Percentiles rank a stretch among this genome's conserved stretches.
These are phyloP conservation scores for Liolophura sinensis DNA, from an alignment of 1,140 invertebrate genomes.

Conservation along the genomic window DNA sequence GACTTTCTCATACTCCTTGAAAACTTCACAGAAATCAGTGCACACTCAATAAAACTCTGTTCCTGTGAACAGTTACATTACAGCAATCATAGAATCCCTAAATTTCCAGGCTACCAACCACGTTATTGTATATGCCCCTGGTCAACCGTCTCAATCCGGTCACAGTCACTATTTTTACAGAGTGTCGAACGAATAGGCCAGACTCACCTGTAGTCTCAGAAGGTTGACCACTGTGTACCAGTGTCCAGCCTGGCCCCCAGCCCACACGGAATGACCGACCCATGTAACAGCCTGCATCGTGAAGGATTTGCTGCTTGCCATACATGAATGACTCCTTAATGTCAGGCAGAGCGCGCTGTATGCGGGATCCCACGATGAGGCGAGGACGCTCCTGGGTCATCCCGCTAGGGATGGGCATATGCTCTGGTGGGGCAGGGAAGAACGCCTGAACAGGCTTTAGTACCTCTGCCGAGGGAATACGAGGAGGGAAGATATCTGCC, in stretches of 20 bases:
- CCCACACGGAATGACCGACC: constrained; percentile 74
- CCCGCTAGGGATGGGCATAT: constrained; percentile 46
- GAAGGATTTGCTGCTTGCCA: constrained; percentile 61
- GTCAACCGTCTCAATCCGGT: no score
- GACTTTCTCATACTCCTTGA: no score
- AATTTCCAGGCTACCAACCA: no score
- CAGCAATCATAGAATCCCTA: no score
- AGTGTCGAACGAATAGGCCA: no score
- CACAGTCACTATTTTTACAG: no score
- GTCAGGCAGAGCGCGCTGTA: constrained; percentile 33
- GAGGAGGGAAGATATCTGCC: constrained; percentile 13
- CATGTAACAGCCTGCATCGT: constrained; percentile 68
- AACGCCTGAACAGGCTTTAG: constrained; percentile 29
- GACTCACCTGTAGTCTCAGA: not conserved
- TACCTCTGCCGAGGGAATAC: constrained; percentile 31
- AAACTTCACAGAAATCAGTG: no score
- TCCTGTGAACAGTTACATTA: no score
- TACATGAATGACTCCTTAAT: constrained; percentile 43
- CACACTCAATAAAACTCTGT: no score
- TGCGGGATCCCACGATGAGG: constrained; percentile 36
- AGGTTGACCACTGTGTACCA: constrained; percentile 59
- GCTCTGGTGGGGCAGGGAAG: constrained; percentile 39
- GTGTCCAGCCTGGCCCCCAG: constrained; percentile 71
- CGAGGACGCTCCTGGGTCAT: constrained; percentile 38
- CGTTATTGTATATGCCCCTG: no score